phyloP scores from a whole-genome alignment of 2,888 invertebrate species.

The Uloborus plumipes region DNA sequence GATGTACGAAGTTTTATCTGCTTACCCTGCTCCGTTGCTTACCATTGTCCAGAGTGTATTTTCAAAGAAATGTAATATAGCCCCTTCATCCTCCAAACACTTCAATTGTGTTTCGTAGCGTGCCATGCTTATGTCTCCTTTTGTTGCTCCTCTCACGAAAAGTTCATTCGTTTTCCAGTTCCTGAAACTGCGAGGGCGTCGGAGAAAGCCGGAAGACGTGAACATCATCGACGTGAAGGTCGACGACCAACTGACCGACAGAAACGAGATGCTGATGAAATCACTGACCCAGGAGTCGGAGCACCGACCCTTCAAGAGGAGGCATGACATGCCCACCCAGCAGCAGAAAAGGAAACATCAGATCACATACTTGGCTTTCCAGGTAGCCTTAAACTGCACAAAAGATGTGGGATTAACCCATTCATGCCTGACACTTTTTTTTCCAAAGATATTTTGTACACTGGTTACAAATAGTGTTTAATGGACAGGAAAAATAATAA shows the following conservation, averaged over 20 bases:
- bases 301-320: constrained; percentile 36
- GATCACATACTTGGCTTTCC: constrained; percentile 92
- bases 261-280: constrained; percentile 63
- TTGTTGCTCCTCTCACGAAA: background rate
- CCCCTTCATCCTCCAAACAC: background rate
- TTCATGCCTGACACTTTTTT: too few species aligned
- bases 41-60: too few species aligned
- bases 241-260: constrained; percentile 60
- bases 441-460: too few species aligned
- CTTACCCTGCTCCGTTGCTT: too few species aligned
- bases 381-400: constrained; percentile 75
- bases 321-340: constrained; percentile 74
- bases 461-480: too few species aligned
- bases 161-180: constrained; percentile 26
- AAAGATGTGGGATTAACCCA: too few species aligned
- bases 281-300: constrained; percentile 60
- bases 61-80: too few species aligned
- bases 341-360: constrained; percentile 87
- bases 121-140: background rate
- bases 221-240: constrained; percentile 65
- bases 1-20: too few species aligned
- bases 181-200: constrained; percentile 49
- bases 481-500: too few species aligned
- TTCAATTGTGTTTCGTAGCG: background rate
- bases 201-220: constrained; percentile 47